Conservation (phyloP, 2,113 vertebrate species). For the Corythornis vintsioides region DNA sequence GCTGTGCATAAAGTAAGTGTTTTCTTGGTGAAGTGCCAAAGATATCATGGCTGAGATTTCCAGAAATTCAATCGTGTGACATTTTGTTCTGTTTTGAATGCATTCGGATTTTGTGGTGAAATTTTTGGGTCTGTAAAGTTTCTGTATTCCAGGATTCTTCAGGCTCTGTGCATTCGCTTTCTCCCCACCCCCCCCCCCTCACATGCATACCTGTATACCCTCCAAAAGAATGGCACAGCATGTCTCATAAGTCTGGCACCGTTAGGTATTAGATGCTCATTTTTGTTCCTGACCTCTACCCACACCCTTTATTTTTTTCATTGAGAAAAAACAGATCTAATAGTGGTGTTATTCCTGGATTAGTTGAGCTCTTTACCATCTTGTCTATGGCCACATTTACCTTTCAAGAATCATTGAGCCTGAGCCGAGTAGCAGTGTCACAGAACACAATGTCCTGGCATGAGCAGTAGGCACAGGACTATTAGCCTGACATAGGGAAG, state of each 20-base stretch:
- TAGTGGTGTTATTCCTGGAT: not conserved
- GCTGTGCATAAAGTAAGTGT: not conserved
- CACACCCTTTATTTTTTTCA: not conserved
- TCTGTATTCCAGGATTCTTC: not conserved
- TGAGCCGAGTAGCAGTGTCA: not conserved
- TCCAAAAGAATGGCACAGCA: not conserved
- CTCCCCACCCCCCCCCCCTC: too few species aligned
- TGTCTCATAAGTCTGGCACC: not conserved
- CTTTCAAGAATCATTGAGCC: constrained; percentile 1
- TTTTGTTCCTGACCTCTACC: not conserved
- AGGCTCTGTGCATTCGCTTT: not conserved
- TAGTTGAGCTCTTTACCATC: constrained; percentile 12
- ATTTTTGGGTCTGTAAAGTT: not conserved
- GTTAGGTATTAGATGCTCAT: constrained; percentile 12
- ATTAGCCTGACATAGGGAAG: not conserved
- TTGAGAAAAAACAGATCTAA: constrained; percentile 1
- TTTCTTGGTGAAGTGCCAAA: constrained; percentile 22
- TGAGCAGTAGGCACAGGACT: not conserved
- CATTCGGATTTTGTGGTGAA: not conserved
- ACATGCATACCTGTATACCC: not conserved
- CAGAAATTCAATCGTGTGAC: constrained; percentile 25
- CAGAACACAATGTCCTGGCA: not conserved
- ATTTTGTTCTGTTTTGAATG: not conserved
- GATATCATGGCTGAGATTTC: constrained; percentile 20
- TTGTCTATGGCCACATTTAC: constrained; percentile 10